phyloP scores from a whole-genome alignment of 1,140 invertebrate genomes.

The Trichonephila clavipes region DNA sequence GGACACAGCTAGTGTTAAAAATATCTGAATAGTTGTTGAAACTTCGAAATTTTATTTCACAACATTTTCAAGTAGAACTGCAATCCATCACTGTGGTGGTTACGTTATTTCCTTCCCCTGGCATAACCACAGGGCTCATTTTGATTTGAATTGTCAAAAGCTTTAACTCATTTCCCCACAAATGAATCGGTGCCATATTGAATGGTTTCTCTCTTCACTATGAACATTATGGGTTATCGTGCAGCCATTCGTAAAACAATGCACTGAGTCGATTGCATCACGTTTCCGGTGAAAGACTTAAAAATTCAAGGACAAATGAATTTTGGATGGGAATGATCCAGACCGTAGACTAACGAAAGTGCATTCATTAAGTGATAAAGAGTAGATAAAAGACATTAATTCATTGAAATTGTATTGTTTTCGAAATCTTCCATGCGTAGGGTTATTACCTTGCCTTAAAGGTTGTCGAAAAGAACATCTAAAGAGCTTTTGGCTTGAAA shows the following conservation, averaged over 20 bases:
- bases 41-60: too few relatives aligned
- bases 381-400: slow-evolving; percentile 16
- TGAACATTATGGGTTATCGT: background rate
- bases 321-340: slow-evolving; percentile 15
- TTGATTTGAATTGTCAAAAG: background rate
- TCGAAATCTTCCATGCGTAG: background rate
- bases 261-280: background rate
- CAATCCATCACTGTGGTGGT: too few relatives aligned
- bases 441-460: background rate
- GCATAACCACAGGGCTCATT: background rate
- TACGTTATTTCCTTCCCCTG: background rate
- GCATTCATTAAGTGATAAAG: slow-evolving; percentile 44
- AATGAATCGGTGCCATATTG: background rate
- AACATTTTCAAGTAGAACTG: too few relatives aligned
- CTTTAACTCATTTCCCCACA: background rate
- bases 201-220: background rate
- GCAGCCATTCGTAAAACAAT: background rate
- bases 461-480: background rate
- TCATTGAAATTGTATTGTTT: slow-evolving; percentile 45
- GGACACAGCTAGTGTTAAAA: too few relatives aligned
- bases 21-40: too few relatives aligned
- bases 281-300: slow-evolving; percentile 7
- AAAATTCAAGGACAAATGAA: slow-evolving; percentile 52
- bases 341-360: slow-evolving; percentile 23
- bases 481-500: background rate